Evolutionary conservation across 2,888 invertebrate species (phyloP).

Genomic region (Drosophila paramelanica): DNA sequence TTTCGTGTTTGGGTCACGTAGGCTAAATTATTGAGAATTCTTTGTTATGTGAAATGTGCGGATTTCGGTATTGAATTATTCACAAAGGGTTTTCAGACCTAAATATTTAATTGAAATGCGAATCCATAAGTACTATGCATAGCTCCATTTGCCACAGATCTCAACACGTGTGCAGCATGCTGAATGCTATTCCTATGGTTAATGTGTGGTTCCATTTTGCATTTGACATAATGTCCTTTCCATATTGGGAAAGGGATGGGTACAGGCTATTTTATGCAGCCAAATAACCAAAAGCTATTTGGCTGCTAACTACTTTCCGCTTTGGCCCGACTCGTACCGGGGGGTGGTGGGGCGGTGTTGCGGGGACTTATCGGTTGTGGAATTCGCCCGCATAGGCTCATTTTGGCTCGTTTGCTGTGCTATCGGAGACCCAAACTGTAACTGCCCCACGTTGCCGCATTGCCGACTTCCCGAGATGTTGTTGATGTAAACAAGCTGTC

Average conservation of each 20-base stretch:
- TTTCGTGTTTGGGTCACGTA: constrained; percentile 54
- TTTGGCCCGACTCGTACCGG: constrained; percentile 15
- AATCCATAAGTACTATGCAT: constrained; percentile 7
- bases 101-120: constrained; percentile 68
- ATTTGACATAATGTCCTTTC: constrained; percentile 43
- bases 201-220: constrained; percentile 53
- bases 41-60: constrained; percentile 55
- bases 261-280: constrained; percentile 18
- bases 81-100: constrained; percentile 32
- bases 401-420: constrained; percentile 36
- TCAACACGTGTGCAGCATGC: constrained; percentile 45
- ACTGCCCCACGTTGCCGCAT: constrained; percentile 27
- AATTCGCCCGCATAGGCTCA: constrained; percentile 43
- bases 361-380: constrained; percentile 22
- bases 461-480: constrained; percentile 39
- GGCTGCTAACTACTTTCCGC: constrained; percentile 58
- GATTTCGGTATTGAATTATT: constrained; percentile 66
- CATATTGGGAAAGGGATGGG: background rate
- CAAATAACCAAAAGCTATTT: constrained; percentile 55
- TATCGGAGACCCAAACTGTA: constrained; percentile 22
- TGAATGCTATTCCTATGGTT: constrained; percentile 28
- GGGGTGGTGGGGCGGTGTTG: constrained; percentile 4
- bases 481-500: constrained; percentile 77
- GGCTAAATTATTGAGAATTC: constrained; percentile 61
- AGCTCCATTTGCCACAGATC: constrained; percentile 3